Evolutionary conservation across 2,113 vertebrate species (phyloP), one percentile per base, ranked within the genome.

Genomic region (Ibidorhyncha struthersii): DNA sequence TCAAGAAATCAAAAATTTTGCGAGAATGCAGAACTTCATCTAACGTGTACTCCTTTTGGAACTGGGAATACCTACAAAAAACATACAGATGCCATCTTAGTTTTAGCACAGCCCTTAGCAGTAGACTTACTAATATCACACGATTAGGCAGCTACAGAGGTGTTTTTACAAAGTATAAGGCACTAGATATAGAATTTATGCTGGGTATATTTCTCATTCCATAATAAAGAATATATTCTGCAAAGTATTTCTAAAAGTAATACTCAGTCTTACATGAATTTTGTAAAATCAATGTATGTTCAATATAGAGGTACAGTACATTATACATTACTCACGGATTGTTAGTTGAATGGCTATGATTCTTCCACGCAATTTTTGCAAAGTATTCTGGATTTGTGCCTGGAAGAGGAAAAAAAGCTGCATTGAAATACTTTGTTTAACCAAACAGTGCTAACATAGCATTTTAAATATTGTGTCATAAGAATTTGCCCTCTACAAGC

Each of bases 351-450:
- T 99, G 99, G 43, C 98, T 99, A 97, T 99, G 99, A 97, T 99
- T 99, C 98, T 99, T 99, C 99, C 99, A 99, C 20, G 99, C 99
- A 96, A 99, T 99, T 98, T 99, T 99, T 26, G 99, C 99, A 98
- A 99, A 99, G 70, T 99, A 99, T 96, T 99, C 99, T 62, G 97
- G 95, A 97, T 98, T 99, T 62, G 99, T 99, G 58, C 99, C 99
- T 99, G 63, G 50, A 97, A 92, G 73, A 93, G 82, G 29, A 63
- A 97, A 81, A 47, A 8, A 95, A 89, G 30, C 10, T 13, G 5
- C 70, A 90, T 16, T 94, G 77, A 93, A 89, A 78, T 40, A 40
- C 26, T 78, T 15, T 61, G 18, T 80, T 94, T 94, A 79, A 47
- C 45, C 69, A 67, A 63, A 47, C 29, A n/a, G 49, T 62, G 55